Evolutionary conservation across 2,888 invertebrate genomes (phyloP).

Genomic region (Neoitamus cyanurus): DNA sequence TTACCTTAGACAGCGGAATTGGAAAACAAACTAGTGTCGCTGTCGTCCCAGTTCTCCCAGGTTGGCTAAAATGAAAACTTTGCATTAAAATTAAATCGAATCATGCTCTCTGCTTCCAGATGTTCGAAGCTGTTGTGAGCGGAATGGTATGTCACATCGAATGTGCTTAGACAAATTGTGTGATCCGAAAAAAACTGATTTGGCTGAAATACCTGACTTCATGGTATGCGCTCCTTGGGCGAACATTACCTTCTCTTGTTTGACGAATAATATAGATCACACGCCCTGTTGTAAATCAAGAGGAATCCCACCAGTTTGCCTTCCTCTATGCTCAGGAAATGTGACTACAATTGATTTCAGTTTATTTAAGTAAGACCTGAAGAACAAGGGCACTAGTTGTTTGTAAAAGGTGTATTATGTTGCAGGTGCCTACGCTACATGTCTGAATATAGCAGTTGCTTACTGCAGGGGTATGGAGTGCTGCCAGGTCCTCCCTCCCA

Average conservation of each 20-base stretch:
- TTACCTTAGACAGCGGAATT: conserved; percentile 77
- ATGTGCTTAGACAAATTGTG: conserved; percentile 83
- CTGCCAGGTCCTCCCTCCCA: conserved; percentile 79
- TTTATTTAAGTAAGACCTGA: conserved; percentile 79
- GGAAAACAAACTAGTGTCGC: conserved; percentile 71
- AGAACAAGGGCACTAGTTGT: neutral
- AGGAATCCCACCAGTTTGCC: conserved; percentile 80
- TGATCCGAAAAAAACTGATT: conserved; percentile 74
- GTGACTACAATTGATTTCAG: conserved; percentile 82
- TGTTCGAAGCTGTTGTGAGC: conserved; percentile 77
- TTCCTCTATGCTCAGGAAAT: conserved; percentile 82
- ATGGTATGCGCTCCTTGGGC: conserved; percentile 94
- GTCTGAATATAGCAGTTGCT: conserved; percentile 82
- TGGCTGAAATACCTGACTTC: conserved; percentile 73
- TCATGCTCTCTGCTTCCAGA: conserved; percentile 62
- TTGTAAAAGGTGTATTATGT: neutral
- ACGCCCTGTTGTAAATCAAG: conserved; percentile 81
- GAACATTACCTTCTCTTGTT: conserved; percentile 80
- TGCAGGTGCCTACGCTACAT: conserved; percentile 82
- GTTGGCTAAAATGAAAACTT: conserved; percentile 15
- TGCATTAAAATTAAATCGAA: neutral
- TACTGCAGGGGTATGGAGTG: conserved; percentile 86
- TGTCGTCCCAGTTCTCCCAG: conserved; percentile 76
- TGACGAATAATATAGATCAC: conserved; percentile 84
- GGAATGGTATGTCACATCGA: conserved; percentile 78